These are phyloP conservation scores for Alectura lathami DNA, from an alignment of 2,113 vertebrate genomes.

Conservation along the genomic window DNA sequence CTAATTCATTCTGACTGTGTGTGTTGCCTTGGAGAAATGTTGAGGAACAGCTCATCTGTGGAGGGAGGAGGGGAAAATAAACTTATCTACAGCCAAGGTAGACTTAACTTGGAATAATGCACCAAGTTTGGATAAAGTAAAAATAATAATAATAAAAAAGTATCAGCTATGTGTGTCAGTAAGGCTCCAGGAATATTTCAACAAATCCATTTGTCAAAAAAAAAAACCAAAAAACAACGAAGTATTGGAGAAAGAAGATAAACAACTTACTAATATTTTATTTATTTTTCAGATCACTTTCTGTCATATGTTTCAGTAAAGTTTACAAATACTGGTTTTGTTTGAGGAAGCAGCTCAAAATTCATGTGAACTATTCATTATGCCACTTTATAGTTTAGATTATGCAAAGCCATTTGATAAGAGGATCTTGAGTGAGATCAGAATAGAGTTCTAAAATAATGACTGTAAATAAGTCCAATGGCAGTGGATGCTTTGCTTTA, in stretches of 20 bases:
- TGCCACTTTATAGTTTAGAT: background rate
- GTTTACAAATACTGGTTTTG: background rate
- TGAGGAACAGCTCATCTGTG: background rate
- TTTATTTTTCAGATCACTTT: background rate
- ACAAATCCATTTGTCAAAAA: constrained; percentile 21
- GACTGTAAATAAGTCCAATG: background rate
- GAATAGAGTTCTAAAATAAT: background rate
- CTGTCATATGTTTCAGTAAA: background rate
- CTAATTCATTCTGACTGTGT: background rate
- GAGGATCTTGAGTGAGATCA: background rate
- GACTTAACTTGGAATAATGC: background rate
- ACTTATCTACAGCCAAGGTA: background rate
- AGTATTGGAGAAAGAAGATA: background rate
- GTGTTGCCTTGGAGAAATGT: background rate
- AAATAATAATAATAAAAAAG: background rate
- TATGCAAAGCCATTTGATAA: background rate
- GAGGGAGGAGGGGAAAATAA: background rate
- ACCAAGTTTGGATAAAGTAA: background rate
- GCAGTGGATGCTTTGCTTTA: background rate
- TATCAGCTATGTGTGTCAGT: background rate
- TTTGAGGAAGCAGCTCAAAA: background rate
- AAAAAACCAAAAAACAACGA: too few relatives aligned
- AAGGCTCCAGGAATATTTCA: constrained; percentile 1
- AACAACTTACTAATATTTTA: constrained; percentile 15
- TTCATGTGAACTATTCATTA: background rate